phyloP scores from a whole-genome alignment of 2,797 vertebrate species.

The Siniperca undulata region DNA sequence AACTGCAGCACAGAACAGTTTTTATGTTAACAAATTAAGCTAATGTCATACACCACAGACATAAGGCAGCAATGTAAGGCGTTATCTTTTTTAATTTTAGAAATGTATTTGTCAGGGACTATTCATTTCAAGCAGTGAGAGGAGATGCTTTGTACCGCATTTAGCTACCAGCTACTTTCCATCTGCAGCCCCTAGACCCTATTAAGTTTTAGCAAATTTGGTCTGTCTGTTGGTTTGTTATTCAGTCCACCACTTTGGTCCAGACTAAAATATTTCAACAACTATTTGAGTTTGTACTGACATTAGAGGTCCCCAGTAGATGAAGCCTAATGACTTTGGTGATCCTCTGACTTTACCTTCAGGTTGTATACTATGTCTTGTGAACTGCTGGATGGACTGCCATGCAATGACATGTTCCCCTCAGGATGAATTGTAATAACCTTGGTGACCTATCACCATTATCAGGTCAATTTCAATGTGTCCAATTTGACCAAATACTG shows the following conservation, averaged over 20 bases:
- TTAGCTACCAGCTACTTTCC: conserved; percentile 22
- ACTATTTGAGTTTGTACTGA: neutral
- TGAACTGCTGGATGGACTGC: neutral
- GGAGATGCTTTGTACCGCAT: conserved; percentile 1
- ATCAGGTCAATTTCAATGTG: no score
- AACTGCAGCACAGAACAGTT: conserved; percentile 25
- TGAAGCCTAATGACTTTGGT: no score
- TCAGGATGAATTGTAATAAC: no score
- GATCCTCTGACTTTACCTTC: neutral
- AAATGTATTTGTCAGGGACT: neutral
- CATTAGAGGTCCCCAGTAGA: neutral
- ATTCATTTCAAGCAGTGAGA: neutral
- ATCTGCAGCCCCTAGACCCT: neutral
- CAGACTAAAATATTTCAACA: neutral
- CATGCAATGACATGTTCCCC: neutral
- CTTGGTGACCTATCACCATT: no score
- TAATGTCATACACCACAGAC: neutral
- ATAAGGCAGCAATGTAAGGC: neutral
- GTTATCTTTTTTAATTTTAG: neutral
- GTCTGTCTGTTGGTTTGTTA: neutral
- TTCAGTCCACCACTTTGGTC: neutral
- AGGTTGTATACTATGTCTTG: neutral
- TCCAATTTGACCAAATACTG: neutral
- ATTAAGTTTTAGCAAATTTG: neutral
- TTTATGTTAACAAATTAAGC: conserved; percentile 22